Conservation (phyloP, 2,113 vertebrate genomes). For the Eptesicus fuscus region DNA sequence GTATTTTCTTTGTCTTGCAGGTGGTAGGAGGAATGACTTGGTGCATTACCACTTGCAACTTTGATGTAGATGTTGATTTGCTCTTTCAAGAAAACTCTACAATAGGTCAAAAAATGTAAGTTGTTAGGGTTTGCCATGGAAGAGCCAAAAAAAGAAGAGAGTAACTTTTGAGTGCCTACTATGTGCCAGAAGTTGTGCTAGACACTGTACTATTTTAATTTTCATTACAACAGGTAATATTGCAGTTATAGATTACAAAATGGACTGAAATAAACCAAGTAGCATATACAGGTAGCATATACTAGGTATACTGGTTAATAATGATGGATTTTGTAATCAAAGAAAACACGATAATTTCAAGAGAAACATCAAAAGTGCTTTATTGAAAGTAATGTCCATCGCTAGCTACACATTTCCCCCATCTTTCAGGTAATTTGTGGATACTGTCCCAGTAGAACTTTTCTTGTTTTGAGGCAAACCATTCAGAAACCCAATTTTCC, state of each 20-base stretch:
- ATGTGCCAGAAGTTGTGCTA: not conserved
- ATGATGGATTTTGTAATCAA: too few relatives aligned
- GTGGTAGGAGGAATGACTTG: constrained; percentile 99
- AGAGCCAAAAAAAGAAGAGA: not conserved
- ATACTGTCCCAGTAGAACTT: too few relatives aligned
- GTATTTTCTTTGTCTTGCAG: constrained; percentile 76
- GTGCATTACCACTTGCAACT: constrained; percentile 98
- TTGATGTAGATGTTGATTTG: constrained; percentile 96
- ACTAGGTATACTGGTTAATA: too few relatives aligned
- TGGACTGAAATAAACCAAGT: not conserved
- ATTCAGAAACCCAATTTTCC: too few relatives aligned
- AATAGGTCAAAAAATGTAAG: constrained; percentile 99
- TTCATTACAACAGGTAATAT: not conserved
- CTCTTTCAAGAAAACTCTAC: constrained; percentile 99
- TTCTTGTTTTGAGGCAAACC: too few relatives aligned
- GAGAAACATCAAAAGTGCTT: too few relatives aligned
- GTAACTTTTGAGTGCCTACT: not conserved
- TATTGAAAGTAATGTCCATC: too few relatives aligned
- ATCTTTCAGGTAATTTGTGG: too few relatives aligned
- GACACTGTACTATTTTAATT: not conserved
- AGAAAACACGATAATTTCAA: too few relatives aligned
- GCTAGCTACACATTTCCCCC: too few relatives aligned
- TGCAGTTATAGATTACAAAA: not conserved
- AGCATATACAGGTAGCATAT: not conserved
- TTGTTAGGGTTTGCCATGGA: not conserved